Base-by-base conservation (phyloP, 2,888 invertebrate genomes). In the Trachelus troglodyta region DNA sequence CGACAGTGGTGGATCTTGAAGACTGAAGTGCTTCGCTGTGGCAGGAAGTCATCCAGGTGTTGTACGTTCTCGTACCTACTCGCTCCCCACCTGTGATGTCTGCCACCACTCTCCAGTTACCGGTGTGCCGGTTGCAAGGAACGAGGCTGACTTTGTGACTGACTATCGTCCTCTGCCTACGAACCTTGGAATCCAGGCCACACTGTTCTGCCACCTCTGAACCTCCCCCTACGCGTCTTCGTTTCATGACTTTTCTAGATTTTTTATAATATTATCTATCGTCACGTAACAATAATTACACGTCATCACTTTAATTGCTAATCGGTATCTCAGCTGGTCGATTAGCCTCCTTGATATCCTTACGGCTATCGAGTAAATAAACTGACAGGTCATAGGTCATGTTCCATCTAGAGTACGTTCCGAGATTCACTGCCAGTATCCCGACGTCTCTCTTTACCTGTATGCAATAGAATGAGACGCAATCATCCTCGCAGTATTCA, bases 21-120 rank as follows among this genome's bases (percentile, higher is more conserved):
- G 86, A 88, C 88, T 88, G 87, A 86, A 84, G 84, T 82, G 85
- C 86, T 85, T 83, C 86, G 81, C 82, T 81, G 82, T 83, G 86
- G 85, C 87, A 89, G 88, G 88, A 89, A 89, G 87, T 89, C 85
- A 83, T 86, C 87, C 89, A 89, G 87, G 87, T 88, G 89, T 88
- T 87, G 81, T 81, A 81, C 80, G 80, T 40, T 56, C 77, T 77
- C 78, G 77, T 85, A 69, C 56, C 33, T 80, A 69, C 76, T 80
- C 83, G 84, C 83, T 85, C 83, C 79, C 86, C 83, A 81, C 79
- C 33, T 69, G 77, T 71, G 33, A 33, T 12, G 33, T 23, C 71
- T 71, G 15, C 71, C 71, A 75, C 76, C 78, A 73, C 82, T 79
- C 81, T 80, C 77, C 82, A 84, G 83, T 81, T 79, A 84, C 81